A percentile compares a stretch with the other conserved stretches of the same genome.
Conservation (phyloP, 1,140 invertebrate genomes). For the Maniola jurtina region DNA sequence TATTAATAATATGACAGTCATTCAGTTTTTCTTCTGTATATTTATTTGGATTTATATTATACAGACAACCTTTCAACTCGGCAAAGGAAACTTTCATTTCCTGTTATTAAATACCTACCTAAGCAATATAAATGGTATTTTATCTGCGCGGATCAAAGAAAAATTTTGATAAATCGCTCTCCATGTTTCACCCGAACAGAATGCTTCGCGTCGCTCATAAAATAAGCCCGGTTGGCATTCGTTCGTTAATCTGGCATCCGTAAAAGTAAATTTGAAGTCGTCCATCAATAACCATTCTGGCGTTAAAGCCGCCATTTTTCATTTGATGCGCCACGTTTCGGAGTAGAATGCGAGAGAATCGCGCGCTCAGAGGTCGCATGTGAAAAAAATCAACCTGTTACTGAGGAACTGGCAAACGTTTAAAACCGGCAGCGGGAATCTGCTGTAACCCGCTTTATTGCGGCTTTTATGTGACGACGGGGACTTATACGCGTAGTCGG, state of each 20-base stretch:
- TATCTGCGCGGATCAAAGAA: constrained; percentile 28
- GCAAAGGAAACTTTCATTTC: constrained; percentile 8
- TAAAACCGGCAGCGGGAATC: constrained; percentile 32
- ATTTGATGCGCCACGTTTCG: constrained; percentile 51
- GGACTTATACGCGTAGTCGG: constrained; percentile 45
- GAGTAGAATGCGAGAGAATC: constrained; percentile 49
- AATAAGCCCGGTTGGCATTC: constrained; percentile 22
- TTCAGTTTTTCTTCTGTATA: too few relatives aligned
- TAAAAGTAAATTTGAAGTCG: constrained; percentile 63
- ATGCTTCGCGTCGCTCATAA: constrained; percentile 28
- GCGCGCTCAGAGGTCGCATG: constrained; percentile 45
- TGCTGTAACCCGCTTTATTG: constrained; percentile 48
- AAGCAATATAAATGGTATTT: constrained; percentile 21
- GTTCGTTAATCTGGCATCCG: constrained; percentile 57
- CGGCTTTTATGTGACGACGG: constrained; percentile 48
- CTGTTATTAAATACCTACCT: constrained; percentile 15
- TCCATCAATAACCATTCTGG: constrained; percentile 71
- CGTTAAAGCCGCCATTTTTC: constrained; percentile 69
- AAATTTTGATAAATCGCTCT: constrained; percentile 31
- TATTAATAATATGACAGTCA: too few relatives aligned
- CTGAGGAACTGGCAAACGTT: constrained; percentile 30
- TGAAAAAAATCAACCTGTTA: constrained; percentile 48
- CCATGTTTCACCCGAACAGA: constrained; percentile 28
- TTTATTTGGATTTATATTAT: too few relatives aligned
- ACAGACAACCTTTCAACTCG: not conserved